A percentile compares a stretch with the other conserved stretches of the same genome.
Evolutionary conservation across 2,797 vertebrate species (phyloP).

Genomic region (Falco columbarius): DNA sequence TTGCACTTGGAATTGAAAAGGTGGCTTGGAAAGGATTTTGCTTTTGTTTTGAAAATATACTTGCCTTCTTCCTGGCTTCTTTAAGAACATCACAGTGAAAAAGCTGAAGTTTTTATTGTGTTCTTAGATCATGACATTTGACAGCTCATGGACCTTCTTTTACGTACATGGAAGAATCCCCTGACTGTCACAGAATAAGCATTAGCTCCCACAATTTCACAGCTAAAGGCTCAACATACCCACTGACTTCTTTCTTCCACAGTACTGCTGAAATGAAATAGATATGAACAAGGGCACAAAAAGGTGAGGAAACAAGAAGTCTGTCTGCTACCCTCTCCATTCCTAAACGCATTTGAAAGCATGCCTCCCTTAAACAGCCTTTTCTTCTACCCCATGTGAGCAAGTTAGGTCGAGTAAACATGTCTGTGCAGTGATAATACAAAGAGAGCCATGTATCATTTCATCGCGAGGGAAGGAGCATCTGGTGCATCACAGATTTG

Average conservation of each 20-base stretch:
- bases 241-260: background rate
- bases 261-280: background rate
- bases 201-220: background rate
- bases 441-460: background rate
- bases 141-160: slow-evolving; percentile 4
- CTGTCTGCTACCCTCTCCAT: background rate
- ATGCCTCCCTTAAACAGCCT: background rate
- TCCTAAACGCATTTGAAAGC: background rate
- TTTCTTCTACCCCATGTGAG: background rate
- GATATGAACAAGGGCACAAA: background rate
- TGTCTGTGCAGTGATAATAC: slow-evolving; percentile 17
- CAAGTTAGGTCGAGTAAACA: slow-evolving; percentile 29
- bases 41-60: background rate
- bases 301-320: background rate
- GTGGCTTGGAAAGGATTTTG: background rate
- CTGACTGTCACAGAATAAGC: background rate
- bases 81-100: background rate
- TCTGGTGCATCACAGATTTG: slow-evolving; percentile 59
- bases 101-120: background rate
- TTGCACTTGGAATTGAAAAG: background rate
- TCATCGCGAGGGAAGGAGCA: slow-evolving; percentile 20
- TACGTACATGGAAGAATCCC: background rate
- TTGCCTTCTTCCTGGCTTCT: slow-evolving; percentile 1
- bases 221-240: background rate
- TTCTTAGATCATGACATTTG: slow-evolving; percentile 15